Percentiles rank a stretch among this genome's conserved stretches.
Evolutionary conservation across 1,140 invertebrate species (phyloP).

Genomic region (Dendrolimus kikuchii): DNA sequence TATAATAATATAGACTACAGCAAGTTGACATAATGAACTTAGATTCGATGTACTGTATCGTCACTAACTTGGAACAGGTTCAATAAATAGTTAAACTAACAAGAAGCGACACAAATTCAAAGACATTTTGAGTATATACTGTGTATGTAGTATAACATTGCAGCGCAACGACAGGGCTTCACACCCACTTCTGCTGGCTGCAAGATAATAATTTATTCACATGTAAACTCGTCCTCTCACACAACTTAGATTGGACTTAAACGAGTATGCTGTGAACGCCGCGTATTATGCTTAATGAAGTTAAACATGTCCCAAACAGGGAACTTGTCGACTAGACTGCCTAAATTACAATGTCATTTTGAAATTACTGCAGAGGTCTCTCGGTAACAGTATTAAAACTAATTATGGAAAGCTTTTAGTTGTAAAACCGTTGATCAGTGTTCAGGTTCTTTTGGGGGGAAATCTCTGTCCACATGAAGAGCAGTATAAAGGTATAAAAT

Average conservation of each 20-base stretch:
- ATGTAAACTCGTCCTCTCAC: slow-evolving; percentile 52
- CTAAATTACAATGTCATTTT: slow-evolving; percentile 21
- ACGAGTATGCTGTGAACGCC: slow-evolving; percentile 61
- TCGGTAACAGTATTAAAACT: slow-evolving; percentile 8
- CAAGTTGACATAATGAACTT: too few relatives aligned
- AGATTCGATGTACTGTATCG: too few relatives aligned
- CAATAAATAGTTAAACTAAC: neutral
- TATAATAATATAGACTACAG: too few relatives aligned
- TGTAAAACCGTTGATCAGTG: slow-evolving; percentile 5
- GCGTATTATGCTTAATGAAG: slow-evolving; percentile 67
- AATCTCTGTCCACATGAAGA: neutral
- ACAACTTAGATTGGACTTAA: slow-evolving; percentile 70
- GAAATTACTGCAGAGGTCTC: slow-evolving; percentile 17
- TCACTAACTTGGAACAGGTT: neutral
- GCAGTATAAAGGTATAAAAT: slow-evolving; percentile 4
- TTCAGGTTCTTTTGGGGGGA: neutral
- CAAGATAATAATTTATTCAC: slow-evolving; percentile 69
- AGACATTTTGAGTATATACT: slow-evolving; percentile 30
- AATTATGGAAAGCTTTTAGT: slow-evolving; percentile 13
- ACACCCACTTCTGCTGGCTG: slow-evolving; percentile 42
- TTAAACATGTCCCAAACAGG: slow-evolving; percentile 60
- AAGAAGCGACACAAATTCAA: slow-evolving; percentile 20
- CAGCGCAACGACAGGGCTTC: slow-evolving; percentile 20
- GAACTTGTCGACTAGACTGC: slow-evolving; percentile 28
- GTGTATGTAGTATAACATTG: slow-evolving; percentile 5